Conservation (phyloP, 1,140 invertebrate genomes). For the Steinernema khuongi region DNA sequence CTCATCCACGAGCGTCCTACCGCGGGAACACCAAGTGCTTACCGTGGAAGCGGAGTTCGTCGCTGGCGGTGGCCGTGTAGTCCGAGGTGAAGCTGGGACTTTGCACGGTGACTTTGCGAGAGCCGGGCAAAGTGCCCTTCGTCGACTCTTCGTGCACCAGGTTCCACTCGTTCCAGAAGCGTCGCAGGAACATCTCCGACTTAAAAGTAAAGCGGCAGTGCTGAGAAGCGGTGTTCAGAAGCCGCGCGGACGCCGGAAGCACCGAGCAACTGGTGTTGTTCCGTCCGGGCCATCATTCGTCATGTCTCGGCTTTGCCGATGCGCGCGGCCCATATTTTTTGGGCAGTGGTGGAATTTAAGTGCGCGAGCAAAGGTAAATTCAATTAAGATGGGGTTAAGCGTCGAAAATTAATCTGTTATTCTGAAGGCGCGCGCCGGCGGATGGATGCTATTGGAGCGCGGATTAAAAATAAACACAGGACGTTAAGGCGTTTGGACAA, state of each 20-base stretch:
- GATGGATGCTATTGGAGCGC: not conserved
- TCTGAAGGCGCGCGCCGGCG: not conserved
- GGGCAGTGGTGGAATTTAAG: not conserved
- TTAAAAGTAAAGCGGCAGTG: slow-evolving; percentile 8
- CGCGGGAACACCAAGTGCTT: no score
- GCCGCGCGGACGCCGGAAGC: slow-evolving; percentile 11
- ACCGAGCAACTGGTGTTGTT: not conserved
- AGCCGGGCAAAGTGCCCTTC: not conserved
- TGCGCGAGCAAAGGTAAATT: not conserved
- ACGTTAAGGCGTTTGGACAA: not conserved
- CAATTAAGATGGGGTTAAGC: not conserved
- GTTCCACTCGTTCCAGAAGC: slow-evolving; percentile 46
- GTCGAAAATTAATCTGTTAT: not conserved
- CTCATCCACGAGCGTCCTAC: no score
- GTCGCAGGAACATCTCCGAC: slow-evolving; percentile 39
- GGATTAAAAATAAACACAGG: not conserved
- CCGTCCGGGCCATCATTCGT: not conserved
- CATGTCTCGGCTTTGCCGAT: not conserved
- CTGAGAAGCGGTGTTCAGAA: not conserved
- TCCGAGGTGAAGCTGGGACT: slow-evolving; percentile 11
- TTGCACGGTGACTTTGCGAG: slow-evolving; percentile 5
- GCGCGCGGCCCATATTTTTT: not conserved
- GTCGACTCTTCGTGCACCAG: slow-evolving; percentile 19
- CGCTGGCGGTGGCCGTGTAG: not conserved
- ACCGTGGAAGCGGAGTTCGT: slow-evolving; percentile 6